Evolutionary conservation across 1,140 invertebrate species (phyloP).

Genomic region (Lepidurus couesii): DNA sequence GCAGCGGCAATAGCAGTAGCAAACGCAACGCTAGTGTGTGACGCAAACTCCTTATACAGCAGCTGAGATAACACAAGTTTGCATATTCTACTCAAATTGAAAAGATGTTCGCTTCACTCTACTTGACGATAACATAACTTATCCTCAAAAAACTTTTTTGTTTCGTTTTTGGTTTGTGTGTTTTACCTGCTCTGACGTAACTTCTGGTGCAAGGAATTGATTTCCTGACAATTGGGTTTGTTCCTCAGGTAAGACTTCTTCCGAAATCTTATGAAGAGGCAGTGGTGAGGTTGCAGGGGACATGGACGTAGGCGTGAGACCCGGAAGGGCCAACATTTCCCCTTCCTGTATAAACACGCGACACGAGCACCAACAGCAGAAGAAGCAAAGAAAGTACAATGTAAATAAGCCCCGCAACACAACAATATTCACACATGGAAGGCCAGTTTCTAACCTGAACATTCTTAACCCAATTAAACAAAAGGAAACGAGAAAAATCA

Average conservation of each 20-base stretch:
- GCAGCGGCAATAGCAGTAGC: not conserved
- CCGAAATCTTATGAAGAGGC: constrained; percentile 18
- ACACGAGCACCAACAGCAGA: constrained; percentile 1
- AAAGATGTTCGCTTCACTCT: too few relatives aligned
- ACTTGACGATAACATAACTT: too few relatives aligned
- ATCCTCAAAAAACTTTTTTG: not conserved
- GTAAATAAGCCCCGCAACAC: constrained; percentile 11
- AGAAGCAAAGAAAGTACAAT: constrained; percentile 28
- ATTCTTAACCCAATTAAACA: too few relatives aligned
- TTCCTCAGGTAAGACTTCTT: constrained; percentile 22
- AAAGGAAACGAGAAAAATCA: not conserved
- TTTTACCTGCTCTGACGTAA: not conserved
- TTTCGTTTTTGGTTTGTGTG: not conserved
- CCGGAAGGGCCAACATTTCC: constrained; percentile 23
- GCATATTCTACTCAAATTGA: too few relatives aligned
- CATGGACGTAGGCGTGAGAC: constrained; percentile 17
- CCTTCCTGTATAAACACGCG: constrained; percentile 24
- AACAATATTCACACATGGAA: not conserved
- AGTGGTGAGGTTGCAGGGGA: constrained; percentile 27
- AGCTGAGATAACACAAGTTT: too few relatives aligned
- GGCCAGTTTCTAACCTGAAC: too few relatives aligned
- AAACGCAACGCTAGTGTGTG: not conserved
- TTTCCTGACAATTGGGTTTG: not conserved
- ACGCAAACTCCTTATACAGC: too few relatives aligned
- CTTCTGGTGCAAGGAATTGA: not conserved